A percentile compares a stretch with the other conserved stretches of the same genome.
phyloP scores from a whole-genome alignment of 1,140 invertebrate species.

The Drosophila fuyamai region DNA sequence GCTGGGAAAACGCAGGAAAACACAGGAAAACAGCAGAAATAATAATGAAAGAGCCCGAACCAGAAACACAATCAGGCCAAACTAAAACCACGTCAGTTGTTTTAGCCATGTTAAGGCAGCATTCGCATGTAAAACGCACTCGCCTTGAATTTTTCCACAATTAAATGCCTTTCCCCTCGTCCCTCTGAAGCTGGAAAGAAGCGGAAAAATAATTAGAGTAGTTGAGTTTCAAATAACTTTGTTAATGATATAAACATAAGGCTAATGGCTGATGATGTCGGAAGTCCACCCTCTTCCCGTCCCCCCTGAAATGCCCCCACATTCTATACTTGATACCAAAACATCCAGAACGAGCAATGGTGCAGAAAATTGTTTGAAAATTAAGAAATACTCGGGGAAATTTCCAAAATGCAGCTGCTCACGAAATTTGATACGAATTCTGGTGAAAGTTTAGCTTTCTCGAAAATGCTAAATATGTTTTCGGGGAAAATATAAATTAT shows the following conservation, averaged over 20 bases:
- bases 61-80: slow-evolving; percentile 32
- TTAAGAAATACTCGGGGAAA: slow-evolving; percentile 33
- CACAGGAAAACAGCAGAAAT: slow-evolving; percentile 41
- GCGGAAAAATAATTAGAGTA: slow-evolving; percentile 53
- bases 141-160: slow-evolving; percentile 15
- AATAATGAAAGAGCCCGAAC: slow-evolving; percentile 46
- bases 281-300: neutral
- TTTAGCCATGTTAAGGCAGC: slow-evolving; percentile 30
- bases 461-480: slow-evolving; percentile 12
- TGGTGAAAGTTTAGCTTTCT: slow-evolving; percentile 12
- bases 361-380: slow-evolving; percentile 42
- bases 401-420: slow-evolving; percentile 8
- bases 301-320: slow-evolving; percentile 12
- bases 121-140: slow-evolving; percentile 46
- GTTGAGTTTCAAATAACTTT: slow-evolving; percentile 41
- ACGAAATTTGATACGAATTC: slow-evolving; percentile 31
- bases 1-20: slow-evolving; percentile 17
- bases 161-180: slow-evolving; percentile 14
- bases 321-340: slow-evolving; percentile 24
- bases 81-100: slow-evolving; percentile 1
- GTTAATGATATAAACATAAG: slow-evolving; percentile 60
- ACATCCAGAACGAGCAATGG: slow-evolving; percentile 22
- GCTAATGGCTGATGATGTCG: slow-evolving; percentile 25
- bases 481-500: neutral
- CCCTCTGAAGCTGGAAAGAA: slow-evolving; percentile 1